phyloP scores from a whole-genome alignment of 30 jellyfish, hydroid and myxozoan species.

The Turritopsis dohrnii region DNA sequence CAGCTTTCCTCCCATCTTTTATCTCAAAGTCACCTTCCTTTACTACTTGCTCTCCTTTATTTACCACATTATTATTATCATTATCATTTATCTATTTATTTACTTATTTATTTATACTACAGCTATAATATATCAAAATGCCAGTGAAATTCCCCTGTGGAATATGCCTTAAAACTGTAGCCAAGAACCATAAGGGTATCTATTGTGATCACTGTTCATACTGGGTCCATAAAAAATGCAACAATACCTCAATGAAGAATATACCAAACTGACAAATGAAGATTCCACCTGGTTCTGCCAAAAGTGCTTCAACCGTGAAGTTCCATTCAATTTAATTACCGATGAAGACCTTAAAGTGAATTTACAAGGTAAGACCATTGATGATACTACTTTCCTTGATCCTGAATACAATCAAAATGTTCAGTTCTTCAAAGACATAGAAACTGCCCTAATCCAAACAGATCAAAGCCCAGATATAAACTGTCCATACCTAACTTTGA shows the following conservation, averaged over 20 bases:
- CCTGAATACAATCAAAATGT: neutral
- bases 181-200: neutral
- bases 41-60: too few species aligned
- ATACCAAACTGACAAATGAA: neutral
- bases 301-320: neutral
- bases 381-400: neutral
- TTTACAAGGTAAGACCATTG: too few species aligned
- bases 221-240: slow-evolving; percentile 6
- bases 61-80: too few species aligned
- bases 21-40: too few species aligned
- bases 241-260: neutral
- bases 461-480: neutral
- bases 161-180: neutral
- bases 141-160: slow-evolving; percentile 7
- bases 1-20: too few species aligned
- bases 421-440: slow-evolving; percentile 10
- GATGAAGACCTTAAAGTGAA: neutral
- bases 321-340: neutral
- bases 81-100: too few species aligned
- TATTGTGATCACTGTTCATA: neutral
- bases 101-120: too few species aligned
- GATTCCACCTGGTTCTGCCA: neutral
- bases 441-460: neutral
- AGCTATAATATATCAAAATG: too few species aligned
- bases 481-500: neutral